Conservation (phyloP, 2,113 vertebrate species). For the Scortum barcoo region DNA sequence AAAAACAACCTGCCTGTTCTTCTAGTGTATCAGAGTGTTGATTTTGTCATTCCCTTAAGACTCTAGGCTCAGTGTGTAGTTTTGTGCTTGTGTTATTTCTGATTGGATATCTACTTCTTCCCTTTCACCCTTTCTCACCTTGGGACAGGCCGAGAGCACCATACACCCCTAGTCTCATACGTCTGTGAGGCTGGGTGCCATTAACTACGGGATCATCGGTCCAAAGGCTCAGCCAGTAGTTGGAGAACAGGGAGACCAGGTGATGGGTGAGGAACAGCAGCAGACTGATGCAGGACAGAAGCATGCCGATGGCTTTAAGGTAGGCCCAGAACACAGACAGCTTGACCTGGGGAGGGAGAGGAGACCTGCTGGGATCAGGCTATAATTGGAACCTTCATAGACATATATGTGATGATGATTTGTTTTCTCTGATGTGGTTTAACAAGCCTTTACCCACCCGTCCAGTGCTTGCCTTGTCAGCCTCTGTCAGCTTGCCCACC, state of each 20-base stretch:
- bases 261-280: constrained; percentile 92
- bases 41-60: too few species aligned
- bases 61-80: too few species aligned
- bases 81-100: too few species aligned
- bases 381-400: background rate
- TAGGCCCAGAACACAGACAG: constrained; percentile 93
- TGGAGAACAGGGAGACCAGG: constrained; percentile 88
- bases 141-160: constrained; percentile 91
- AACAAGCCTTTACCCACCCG: constrained; percentile 80
- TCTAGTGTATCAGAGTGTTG: too few species aligned
- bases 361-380: background rate
- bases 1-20: too few species aligned
- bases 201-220: constrained; percentile 94
- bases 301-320: constrained; percentile 92
- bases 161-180: constrained; percentile 90
- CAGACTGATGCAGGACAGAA: constrained; percentile 88
- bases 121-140: constrained; percentile 82
- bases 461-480: constrained; percentile 93
- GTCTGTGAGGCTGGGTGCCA: constrained; percentile 89
- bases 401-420: background rate
- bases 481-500: constrained; percentile 89
- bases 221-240: constrained; percentile 98
- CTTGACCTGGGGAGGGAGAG: constrained; percentile 87
- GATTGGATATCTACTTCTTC: too few species aligned
- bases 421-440: rapidly evolving